Evolutionary conservation across 2,888 invertebrate species (phyloP), one percentile per base, ranked within the genome.

Genomic region (Melikaiella ostensackeni): DNA sequence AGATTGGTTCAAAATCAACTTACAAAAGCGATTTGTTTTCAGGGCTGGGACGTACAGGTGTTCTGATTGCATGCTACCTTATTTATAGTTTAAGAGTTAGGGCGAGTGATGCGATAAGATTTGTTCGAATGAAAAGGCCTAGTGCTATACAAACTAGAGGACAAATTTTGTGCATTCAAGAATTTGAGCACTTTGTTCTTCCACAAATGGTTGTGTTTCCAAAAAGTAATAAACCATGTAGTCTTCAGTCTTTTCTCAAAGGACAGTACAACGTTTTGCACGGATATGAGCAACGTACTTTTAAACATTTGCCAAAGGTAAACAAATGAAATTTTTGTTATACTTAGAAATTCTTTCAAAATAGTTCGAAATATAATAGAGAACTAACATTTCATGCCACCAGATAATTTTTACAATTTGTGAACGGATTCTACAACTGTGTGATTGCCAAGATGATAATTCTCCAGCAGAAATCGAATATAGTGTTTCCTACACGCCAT

Each of bases 21-120:
- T n/a, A n/a, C 21, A 55, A n/a, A 50, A 55, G 50, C 1, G 1
- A 55, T 21, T 61, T 63, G 75, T 78, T 81, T 80, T 77, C 90
- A 95, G 96, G 96, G 83, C 92, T 96, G 63, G 97, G 97, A 5
- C 92, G 98, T 81, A 98, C 97, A 0, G 97, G 98, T 0, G 97
- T 97, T 50, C 92, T 98, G 42, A 96, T 98, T 82, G 96, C 97
- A 0, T 97, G 97, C 89, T 97, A 96, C 92, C 93, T 98, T 76
- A 95, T 98, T 30, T 97, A 96, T 92, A 95, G 95, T 13, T 92
- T 96, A 85, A 93, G 96, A 80, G 94, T 96, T 74, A 92, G 94
- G 74, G 96, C 97, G 8, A 95, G 95, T 88, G 96, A 97, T 83
- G 97, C 97, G 6, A 96, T 97, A 79, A 94, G 95, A 50, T 95